Conservation (phyloP, 2,888 invertebrate species). For the Dasypogon diadema region DNA sequence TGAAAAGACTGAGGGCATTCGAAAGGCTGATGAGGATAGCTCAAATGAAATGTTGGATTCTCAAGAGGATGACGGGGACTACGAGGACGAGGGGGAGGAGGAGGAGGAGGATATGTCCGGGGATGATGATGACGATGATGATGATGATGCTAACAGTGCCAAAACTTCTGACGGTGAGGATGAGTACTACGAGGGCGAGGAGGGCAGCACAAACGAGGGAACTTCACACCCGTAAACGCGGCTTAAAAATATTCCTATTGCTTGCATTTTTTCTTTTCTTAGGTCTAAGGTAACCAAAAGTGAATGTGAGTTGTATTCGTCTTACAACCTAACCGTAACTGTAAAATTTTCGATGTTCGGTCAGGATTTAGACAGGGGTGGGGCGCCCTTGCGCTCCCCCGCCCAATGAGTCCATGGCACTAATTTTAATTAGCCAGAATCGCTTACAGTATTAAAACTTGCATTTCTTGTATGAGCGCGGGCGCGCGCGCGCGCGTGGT, state of each 20-base stretch:
- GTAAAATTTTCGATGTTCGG: conserved; percentile 13
- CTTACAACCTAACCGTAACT: not conserved
- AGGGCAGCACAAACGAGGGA: conserved; percentile 29
- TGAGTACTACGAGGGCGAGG: conserved; percentile 48
- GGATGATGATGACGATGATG: conserved; percentile 55
- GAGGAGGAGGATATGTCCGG: conserved; percentile 55
- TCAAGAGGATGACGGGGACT: conserved; percentile 61
- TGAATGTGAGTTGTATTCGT: not conserved
- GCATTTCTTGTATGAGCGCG: conserved; percentile 29
- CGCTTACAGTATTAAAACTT: conserved; percentile 45
- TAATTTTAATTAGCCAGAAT: conserved; percentile 30
- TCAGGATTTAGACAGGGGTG: not conserved
- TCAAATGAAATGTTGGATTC: conserved; percentile 61
- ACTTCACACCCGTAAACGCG: conserved; percentile 33
- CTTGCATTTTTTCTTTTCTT: not conserved
- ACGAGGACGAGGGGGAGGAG: conserved; percentile 58
- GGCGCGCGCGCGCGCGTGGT: no score
- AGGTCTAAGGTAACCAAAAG: not conserved
- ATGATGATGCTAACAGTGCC: conserved; percentile 44
- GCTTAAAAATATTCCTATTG: conserved; percentile 53
- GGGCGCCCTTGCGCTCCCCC: no score
- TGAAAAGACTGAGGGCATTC: not conserved
- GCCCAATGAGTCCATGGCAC: conserved; percentile 42
- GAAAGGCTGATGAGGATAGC: conserved; percentile 54
- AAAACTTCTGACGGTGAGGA: conserved; percentile 33